Percentiles rank a stretch among this genome's conserved stretches.
These are phyloP conservation scores for Acanthosoma haemorrhoidale DNA, from an alignment of 2,888 invertebrate species.

Conservation along the genomic window DNA sequence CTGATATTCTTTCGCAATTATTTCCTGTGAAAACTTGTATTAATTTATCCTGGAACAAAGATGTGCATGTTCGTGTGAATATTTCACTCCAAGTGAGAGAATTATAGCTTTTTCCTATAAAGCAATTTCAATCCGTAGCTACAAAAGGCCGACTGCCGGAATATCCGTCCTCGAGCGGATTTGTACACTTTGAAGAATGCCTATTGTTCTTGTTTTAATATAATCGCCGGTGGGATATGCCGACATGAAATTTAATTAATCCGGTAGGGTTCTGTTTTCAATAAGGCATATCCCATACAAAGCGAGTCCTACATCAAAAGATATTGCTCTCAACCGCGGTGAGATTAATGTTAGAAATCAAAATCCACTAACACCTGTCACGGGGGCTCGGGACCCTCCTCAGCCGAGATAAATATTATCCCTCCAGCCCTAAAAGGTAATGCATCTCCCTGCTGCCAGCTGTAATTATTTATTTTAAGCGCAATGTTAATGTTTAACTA, in stretches of 20 bases:
- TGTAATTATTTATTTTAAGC: background rate
- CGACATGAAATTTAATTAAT: background rate
- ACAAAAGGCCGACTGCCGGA: no score
- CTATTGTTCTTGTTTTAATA: background rate
- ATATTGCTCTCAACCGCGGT: background rate
- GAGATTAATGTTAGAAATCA: slow-evolving; percentile 23
- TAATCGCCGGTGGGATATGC: background rate
- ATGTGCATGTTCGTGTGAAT: no score
- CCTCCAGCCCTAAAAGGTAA: background rate
- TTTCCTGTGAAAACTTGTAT: no score
- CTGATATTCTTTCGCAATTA: no score
- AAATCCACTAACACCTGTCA: slow-evolving; percentile 18
- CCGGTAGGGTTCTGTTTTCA: background rate
- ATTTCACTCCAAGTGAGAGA: no score
- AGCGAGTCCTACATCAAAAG: slow-evolving; percentile 2
- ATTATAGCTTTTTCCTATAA: no score
- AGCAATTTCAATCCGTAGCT: no score
- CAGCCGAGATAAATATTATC: background rate
- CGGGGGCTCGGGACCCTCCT: background rate
- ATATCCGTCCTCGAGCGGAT: no score
- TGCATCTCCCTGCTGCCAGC: background rate
- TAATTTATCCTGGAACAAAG: no score
- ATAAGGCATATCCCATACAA: background rate
- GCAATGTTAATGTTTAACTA: no score
- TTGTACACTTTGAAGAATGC: background rate